These are phyloP conservation scores for Diorhabda elongata DNA, from an alignment of 1,140 invertebrate species.

Conservation along the genomic window DNA sequence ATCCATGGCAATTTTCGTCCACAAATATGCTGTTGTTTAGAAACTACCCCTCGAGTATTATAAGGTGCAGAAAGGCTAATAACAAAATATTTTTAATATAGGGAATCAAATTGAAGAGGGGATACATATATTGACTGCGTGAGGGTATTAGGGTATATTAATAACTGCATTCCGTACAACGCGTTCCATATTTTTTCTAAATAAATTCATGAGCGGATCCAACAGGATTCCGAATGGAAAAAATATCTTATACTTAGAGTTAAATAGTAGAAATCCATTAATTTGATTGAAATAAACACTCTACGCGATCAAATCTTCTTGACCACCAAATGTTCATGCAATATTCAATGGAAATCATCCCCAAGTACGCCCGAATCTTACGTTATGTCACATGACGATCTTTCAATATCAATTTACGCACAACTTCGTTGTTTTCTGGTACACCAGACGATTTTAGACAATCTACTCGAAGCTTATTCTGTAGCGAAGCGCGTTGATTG, in stretches of 20 bases:
- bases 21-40: conserved; percentile 6
- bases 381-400: too few relatives aligned
- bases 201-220: neutral
- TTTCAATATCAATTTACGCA: too few relatives aligned
- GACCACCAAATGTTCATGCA: too few relatives aligned
- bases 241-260: neutral
- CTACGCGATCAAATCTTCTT: too few relatives aligned
- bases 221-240: neutral
- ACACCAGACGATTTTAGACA: too few relatives aligned
- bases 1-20: neutral
- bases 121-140: conserved; percentile 15
- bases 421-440: too few relatives aligned
- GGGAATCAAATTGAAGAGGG: conserved; percentile 23
- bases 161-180: conserved; percentile 24
- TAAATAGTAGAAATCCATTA: neutral
- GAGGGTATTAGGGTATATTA: conserved; percentile 27
- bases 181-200: neutral
- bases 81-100: conserved; percentile 31
- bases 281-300: too few relatives aligned
- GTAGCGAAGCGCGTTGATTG: too few relatives aligned
- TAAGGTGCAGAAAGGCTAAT: conserved; percentile 26
- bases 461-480: too few relatives aligned
- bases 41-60: conserved; percentile 4
- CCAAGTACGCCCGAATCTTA: too few relatives aligned
- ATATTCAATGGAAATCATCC: too few relatives aligned